Evolutionary conservation across 2,888 invertebrate genomes (phyloP), one percentile per base, ranked within the genome.

Genomic region (Plemyria rubiginata): DNA sequence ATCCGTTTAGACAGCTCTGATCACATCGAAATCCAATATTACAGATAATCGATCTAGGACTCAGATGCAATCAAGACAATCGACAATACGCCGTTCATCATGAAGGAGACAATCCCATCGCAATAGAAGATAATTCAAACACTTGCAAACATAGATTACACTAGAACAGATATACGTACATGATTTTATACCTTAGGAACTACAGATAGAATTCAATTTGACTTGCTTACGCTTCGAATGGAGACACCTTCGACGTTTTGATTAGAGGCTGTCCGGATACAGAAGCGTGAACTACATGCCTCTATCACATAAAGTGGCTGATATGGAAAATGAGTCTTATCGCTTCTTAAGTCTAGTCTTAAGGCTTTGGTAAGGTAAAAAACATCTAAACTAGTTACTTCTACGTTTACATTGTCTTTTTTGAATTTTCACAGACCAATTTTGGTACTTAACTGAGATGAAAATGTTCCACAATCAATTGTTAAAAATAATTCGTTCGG

Each of bases 241-340:
- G 73, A 76, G 74, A 81, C 80, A 81, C 77, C 79, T 81, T 78
- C 45, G 77, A 73, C 68, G 80, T 82, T 81, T 81, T 87, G 86
- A 87, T 86, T 88, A 82, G 80, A 84, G 75, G 77, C 65, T 72
- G 13, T 54, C 54, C 69, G 68, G 72, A 69, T 71, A 68, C 69
- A 68, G 59, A 65, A 71, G 64, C 72, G 68, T 72, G 71, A 70
- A 73, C 75, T 71, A 70, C 41, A 74, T 11, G 45, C 43, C 32
- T 54, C 38, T 36, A 29, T 46, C 58, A 50, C 40, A 58, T 29
- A 12, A 29, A 16, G 49, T 36, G 16, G 41, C 6, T 0, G 51
- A 45, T 41, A 32, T 28, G 16, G 13, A 48, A 61, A 46, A 22
- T 40, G 3, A 38, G 36, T 16, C 45, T 16, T 61, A 16, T 45